phyloP scores from a whole-genome alignment of 2,797 vertebrate genomes.

The Danionella dracula region DNA sequence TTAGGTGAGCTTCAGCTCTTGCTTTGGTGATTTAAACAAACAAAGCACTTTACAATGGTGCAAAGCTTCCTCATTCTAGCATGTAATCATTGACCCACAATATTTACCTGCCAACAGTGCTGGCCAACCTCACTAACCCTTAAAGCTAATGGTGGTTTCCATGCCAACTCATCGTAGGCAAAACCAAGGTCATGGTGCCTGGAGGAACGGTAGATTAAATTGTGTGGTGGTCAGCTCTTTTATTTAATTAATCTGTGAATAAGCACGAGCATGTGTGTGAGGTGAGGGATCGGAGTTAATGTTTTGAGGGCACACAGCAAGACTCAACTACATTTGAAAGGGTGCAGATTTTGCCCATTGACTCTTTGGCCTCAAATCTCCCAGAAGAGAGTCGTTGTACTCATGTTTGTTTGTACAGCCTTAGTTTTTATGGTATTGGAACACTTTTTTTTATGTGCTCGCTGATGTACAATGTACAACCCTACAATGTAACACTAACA shows the following conservation, averaged over 20 bases:
- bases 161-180: constrained; percentile 38
- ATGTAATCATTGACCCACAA: no score
- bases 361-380: constrained; percentile 16
- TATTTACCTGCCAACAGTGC: neutral
- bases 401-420: no score
- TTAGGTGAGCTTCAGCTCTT: no score
- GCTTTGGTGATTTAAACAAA: no score
- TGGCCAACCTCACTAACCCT: constrained; percentile 16
- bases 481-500: no score
- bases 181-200: constrained; percentile 39
- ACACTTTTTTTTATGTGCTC: no score
- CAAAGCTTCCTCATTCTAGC: no score
- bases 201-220: constrained; percentile 36
- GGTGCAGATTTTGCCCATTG: constrained; percentile 6
- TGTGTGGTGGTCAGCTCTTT: constrained; percentile 47
- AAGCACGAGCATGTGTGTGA: constrained; percentile 2
- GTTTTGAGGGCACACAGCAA: constrained; percentile 21
- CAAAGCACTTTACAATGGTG: no score
- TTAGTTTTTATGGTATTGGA: constrained; percentile 10
- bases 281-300: constrained; percentile 5
- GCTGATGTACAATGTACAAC: no score
- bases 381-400: no score
- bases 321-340: constrained; percentile 4
- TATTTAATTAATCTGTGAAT: constrained; percentile 42
- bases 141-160: constrained; percentile 28